Conservation (phyloP, 2,888 invertebrate species). For the Heliothis peltigera region DNA sequence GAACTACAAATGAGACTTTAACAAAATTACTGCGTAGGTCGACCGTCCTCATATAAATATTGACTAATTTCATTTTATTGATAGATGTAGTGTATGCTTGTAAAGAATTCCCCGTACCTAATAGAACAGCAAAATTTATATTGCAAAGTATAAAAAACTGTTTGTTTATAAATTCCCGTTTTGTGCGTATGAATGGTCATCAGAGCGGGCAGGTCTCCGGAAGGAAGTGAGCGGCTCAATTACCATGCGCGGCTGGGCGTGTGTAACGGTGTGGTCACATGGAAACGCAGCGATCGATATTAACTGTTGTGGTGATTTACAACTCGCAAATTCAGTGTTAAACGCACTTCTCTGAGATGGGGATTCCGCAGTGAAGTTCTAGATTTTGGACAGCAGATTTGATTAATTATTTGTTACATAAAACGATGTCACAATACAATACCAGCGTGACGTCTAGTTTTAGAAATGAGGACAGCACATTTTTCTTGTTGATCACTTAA, state of each 20-base stretch:
- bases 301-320: conserved; percentile 65
- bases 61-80: too few species aligned
- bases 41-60: too few species aligned
- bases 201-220: conserved; percentile 74
- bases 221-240: conserved; percentile 86
- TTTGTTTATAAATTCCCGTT: conserved; percentile 66
- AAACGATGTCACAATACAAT: too few species aligned
- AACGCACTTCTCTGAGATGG: conserved; percentile 22
- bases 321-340: conserved; percentile 54
- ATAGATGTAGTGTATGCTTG: too few species aligned
- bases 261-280: conserved; percentile 77
- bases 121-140: conserved; percentile 30
- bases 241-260: conserved; percentile 74
- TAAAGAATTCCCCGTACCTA: too few species aligned
- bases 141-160: conserved; percentile 33
- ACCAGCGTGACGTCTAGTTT: too few species aligned
- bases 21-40: too few species aligned
- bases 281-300: conserved; percentile 75
- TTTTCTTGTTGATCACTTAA: conserved; percentile 22
- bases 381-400: conserved; percentile 3
- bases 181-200: conserved; percentile 67
- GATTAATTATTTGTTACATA: too few species aligned
- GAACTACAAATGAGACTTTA: conserved; percentile 12
- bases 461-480: not conserved
- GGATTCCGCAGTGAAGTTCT: conserved; percentile 4